Evolutionary conservation across 2,888 invertebrate species (phyloP).

Genomic region (Phymatocera aterrima): DNA sequence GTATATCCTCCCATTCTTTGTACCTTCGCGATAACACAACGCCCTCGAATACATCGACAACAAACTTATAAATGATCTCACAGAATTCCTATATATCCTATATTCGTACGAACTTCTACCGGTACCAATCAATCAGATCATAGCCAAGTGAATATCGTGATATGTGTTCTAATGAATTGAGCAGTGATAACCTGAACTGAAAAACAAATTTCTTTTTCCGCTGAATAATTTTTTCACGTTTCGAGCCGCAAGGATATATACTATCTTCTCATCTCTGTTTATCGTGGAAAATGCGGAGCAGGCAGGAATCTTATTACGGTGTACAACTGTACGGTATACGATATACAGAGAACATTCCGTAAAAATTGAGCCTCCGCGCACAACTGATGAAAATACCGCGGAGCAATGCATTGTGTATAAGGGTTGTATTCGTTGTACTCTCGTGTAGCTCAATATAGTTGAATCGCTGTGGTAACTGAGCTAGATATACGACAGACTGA

Average conservation of each 20-base stretch:
- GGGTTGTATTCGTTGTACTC: no score
- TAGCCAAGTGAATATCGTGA: no score
- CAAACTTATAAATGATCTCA: no score
- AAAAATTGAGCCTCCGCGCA: background rate
- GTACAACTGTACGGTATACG: background rate
- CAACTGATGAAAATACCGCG: slow-evolving; percentile 28
- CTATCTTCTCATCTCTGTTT: no score
- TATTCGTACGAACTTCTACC: no score
- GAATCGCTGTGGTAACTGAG: background rate
- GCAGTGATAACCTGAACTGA: no score
- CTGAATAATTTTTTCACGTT: no score
- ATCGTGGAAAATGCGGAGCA: background rate
- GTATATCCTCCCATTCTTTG: background rate
- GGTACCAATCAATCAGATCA: no score
- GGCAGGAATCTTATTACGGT: slow-evolving; percentile 8
- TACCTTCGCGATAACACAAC: background rate
- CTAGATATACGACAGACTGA: background rate
- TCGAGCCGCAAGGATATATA: no score
- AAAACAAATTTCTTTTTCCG: no score
- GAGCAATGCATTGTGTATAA: background rate
- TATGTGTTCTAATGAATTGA: no score
- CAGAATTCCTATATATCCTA: no score
- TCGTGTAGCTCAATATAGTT: background rate
- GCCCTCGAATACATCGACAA: background rate
- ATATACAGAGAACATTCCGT: background rate